Base-by-base conservation (phyloP, 2,888 invertebrate genomes). In the Ophion costatus region DNA sequence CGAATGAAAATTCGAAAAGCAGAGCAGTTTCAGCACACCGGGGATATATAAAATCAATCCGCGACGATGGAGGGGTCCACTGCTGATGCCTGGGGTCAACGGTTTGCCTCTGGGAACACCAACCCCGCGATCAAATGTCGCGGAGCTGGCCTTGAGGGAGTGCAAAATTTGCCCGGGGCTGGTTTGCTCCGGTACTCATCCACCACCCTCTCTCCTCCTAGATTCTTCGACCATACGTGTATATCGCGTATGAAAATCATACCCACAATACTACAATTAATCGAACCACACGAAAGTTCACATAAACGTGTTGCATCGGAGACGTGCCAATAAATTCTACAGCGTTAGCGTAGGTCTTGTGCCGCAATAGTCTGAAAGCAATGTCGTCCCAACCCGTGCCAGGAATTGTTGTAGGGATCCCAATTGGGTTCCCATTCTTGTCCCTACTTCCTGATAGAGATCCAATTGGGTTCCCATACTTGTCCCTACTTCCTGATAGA, bases 1-100 rank as follows among this genome's bases (percentile, higher is more conserved):
- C 73, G 88, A 89, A 90, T 90, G 92, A 91, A 92, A 92, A 90
- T 92, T 91, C 88, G 89, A 85, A 90, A 90, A 91, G 90, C 85
- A 79, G 66, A 80, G 85, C 74, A 77, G 74, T 74, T 75, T 63
- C 78, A 66, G 38, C 75, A 75, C 56, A 56, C 64, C 29, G 56
- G 64, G 83, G 69, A 77, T 86, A 77, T 83, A 77, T 82, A 86
- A 87, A 86, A 87, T 86, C 83, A 86, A 87, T 86, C 76, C 57
- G 56, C 84, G 70, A 77, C 77, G 74, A 59, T 66, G 64, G 81
- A 79, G 82, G 76, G 86, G n/a, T 20, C 20, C 57, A 70, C 63
- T 45, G 42, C 45, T 80, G 73, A 51, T 70, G 73, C 71, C 59
- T 56, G 51, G 82, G 73, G 80, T 85, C 82, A 82, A 82, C 73